Evolutionary conservation across 2,888 invertebrate species (phyloP).

Genomic region (Unio pictorum): DNA sequence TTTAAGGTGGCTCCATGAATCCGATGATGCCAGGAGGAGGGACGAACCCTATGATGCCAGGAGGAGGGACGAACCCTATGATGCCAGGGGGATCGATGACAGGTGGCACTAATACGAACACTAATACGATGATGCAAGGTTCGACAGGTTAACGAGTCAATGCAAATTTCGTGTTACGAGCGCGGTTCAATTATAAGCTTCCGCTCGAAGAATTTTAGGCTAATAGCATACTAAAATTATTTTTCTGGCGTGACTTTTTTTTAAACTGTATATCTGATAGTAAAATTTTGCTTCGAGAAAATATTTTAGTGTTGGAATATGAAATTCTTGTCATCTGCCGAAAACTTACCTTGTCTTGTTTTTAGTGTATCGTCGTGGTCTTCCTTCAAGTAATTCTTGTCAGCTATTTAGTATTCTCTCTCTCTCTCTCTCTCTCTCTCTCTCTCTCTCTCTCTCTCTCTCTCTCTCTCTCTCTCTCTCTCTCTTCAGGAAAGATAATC

Average conservation of each 20-base stretch:
- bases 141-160: slow-evolving; percentile 4
- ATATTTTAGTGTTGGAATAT: too few relatives aligned
- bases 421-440: slow-evolving; percentile 1
- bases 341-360: too few relatives aligned
- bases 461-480: slow-evolving; percentile 3
- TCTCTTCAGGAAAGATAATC: background rate
- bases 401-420: background rate
- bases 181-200: background rate
- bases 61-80: slow-evolving; percentile 27
- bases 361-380: too few relatives aligned
- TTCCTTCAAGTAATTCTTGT: too few relatives aligned
- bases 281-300: too few relatives aligned
- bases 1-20: slow-evolving; percentile 8
- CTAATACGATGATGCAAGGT: slow-evolving; percentile 4
- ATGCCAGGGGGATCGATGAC: slow-evolving; percentile 22
- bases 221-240: too few relatives aligned
- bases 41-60: slow-evolving; percentile 27
- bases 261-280: too few relatives aligned
- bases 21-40: slow-evolving; percentile 25
- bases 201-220: too few relatives aligned
- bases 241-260: too few relatives aligned
- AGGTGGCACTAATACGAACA: slow-evolving; percentile 9
- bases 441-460: slow-evolving; percentile 1
- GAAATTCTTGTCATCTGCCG: too few relatives aligned
- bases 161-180: background rate